phyloP scores from a whole-genome alignment of 2,888 invertebrate genomes.

The Drosophila paramelanica region DNA sequence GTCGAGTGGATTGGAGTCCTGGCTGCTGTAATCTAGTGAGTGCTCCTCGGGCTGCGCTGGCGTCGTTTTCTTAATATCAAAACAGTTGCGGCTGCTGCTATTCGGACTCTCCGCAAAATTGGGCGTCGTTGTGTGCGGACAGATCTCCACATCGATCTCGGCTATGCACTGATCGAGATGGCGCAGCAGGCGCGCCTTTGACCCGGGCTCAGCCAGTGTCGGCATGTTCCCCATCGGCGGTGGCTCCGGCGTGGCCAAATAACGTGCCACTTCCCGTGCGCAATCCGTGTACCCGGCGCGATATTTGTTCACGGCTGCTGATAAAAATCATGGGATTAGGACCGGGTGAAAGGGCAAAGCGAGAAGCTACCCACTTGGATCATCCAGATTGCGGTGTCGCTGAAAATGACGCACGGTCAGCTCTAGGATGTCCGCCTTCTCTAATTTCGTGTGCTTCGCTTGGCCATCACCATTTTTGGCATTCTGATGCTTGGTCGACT shows the following conservation, averaged over 20 bases:
- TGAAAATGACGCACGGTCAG: constrained; percentile 93
- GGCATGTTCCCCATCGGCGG: constrained; percentile 84
- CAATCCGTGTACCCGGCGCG: constrained; percentile 88
- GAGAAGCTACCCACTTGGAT: constrained; percentile 84
- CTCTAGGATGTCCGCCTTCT: constrained; percentile 93
- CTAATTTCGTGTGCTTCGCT: constrained; percentile 91
- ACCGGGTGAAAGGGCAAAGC: not conserved
- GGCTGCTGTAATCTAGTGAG: constrained; percentile 83
- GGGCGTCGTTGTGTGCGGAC: constrained; percentile 79
- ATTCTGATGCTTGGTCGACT: constrained; percentile 87
- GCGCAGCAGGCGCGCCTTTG: constrained; percentile 87
- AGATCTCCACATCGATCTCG: constrained; percentile 87
- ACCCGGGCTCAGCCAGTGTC: constrained; percentile 86
- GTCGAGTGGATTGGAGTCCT: constrained; percentile 86
- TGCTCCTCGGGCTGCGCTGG: constrained; percentile 80
- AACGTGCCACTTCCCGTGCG: constrained; percentile 86
- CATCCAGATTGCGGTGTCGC: constrained; percentile 89
- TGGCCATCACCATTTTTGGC: constrained; percentile 86
- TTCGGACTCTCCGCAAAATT: constrained; percentile 81
- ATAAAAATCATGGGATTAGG: not conserved
- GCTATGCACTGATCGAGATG: constrained; percentile 88
- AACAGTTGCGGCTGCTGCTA: constrained; percentile 82
- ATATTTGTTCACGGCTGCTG: constrained; percentile 83
- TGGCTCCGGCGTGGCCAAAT: constrained; percentile 84
- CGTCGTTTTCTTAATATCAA: constrained; percentile 68